These are phyloP conservation scores for Diabrotica undecimpunctata DNA, from an alignment of 1,140 invertebrate genomes.

Conservation along the genomic window DNA sequence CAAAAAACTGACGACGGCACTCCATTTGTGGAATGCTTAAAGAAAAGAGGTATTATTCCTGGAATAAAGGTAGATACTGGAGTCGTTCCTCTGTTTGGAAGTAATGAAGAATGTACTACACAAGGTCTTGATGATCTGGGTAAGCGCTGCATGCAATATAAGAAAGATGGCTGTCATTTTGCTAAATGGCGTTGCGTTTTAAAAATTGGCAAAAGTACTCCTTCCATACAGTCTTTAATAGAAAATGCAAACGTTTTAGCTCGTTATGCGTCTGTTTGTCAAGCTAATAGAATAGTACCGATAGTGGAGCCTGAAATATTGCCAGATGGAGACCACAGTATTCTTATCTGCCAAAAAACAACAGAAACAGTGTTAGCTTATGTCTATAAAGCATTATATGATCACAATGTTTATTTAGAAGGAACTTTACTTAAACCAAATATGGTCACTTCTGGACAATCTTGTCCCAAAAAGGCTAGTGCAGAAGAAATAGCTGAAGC, in stretches of 20 bases:
- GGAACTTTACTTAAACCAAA: slow-evolving; percentile 98
- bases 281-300: slow-evolving; percentile 92
- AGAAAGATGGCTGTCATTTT: slow-evolving; percentile 96
- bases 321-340: slow-evolving; percentile 88
- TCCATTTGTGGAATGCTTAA: slow-evolving; percentile 75
- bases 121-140: slow-evolving; percentile 95
- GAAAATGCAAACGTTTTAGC: slow-evolving; percentile 96
- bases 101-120: slow-evolving; percentile 91
- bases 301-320: slow-evolving; percentile 94
- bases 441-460: slow-evolving; percentile 77
- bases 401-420: slow-evolving; percentile 97
- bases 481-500: slow-evolving; percentile 79
- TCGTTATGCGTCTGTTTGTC: slow-evolving; percentile 94
- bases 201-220: slow-evolving; percentile 87
- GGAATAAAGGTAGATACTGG: slow-evolving; percentile 93
- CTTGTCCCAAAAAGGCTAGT: slow-evolving; percentile 65
- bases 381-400: slow-evolving; percentile 90
- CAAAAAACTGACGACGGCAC: slow-evolving; percentile 88
- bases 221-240: slow-evolving; percentile 83
- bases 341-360: slow-evolving; percentile 83
- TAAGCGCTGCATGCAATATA: slow-evolving; percentile 94
- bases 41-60: slow-evolving; percentile 82
- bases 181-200: slow-evolving; percentile 98
- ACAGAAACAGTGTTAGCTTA: slow-evolving; percentile 93
- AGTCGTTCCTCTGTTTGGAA: slow-evolving; percentile 83